Conservation (phyloP, 2,888 invertebrate species). For the Eristalis intricaria region DNA sequence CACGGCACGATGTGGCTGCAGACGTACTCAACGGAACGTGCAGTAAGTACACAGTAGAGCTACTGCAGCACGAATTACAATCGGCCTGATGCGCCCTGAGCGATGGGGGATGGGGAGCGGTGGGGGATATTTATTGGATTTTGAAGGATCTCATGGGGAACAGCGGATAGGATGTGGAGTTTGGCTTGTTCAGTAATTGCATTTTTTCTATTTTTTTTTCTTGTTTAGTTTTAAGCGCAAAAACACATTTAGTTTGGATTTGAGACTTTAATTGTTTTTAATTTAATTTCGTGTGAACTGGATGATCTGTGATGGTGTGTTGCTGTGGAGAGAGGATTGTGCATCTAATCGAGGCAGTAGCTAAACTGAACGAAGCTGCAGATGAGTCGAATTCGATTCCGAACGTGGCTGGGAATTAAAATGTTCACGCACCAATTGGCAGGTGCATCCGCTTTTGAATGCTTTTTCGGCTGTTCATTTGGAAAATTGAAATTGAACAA, state of each 20-base stretch:
- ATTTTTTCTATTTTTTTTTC: conserved; percentile 38
- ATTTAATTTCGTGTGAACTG: conserved; percentile 31
- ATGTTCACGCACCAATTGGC: neutral
- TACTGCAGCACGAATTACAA: conserved; percentile 43
- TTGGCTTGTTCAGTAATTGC: conserved; percentile 70
- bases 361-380: conserved; percentile 14
- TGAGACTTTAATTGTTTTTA: conserved; percentile 65
- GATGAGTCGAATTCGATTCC: neutral
- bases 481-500: neutral
- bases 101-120: neutral
- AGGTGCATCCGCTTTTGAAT: neutral
- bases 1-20: neutral
- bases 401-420: no score
- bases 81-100: conserved; percentile 23
- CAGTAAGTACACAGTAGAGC: conserved; percentile 16
- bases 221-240: conserved; percentile 39
- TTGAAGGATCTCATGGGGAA: conserved; percentile 48
- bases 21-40: conserved; percentile 11
- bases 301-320: neutral
- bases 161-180: conserved; percentile 46
- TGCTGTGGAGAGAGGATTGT: neutral
- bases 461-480: neutral
- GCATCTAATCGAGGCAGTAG: neutral
- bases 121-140: conserved; percentile 56
- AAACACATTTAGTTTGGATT: conserved; percentile 53